Conservation (phyloP, 2,113 vertebrate species). For the Carassius auratus region DNA sequence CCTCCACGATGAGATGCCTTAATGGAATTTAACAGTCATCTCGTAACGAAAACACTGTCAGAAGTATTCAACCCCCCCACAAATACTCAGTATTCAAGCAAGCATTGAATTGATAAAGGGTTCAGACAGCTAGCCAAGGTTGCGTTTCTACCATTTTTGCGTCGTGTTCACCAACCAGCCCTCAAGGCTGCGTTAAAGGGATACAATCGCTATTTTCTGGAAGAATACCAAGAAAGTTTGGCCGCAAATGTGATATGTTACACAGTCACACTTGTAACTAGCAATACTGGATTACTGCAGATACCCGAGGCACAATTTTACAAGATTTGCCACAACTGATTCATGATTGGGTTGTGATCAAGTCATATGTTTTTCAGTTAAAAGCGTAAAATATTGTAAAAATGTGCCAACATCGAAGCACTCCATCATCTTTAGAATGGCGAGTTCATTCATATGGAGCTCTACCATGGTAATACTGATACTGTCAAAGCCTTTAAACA, state of each 20-base stretch:
- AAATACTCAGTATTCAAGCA: conserved; percentile 29
- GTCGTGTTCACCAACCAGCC: conserved; percentile 6
- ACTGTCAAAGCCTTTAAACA: conserved; percentile 42
- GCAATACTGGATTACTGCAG: conserved; percentile 22
- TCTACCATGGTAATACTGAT: conserved; percentile 26
- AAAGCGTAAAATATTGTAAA: not conserved
- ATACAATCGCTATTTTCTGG: conserved; percentile 39
- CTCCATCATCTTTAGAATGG: conserved; percentile 7
- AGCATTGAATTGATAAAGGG: conserved; percentile 24
- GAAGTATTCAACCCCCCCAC: not conserved
- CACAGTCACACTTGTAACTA: not conserved
- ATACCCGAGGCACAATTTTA: conserved; percentile 15
- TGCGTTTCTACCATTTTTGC: conserved; percentile 16
- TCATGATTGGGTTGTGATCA: not conserved
- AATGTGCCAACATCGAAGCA: not conserved
- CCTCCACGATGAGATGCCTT: conserved; percentile 46
- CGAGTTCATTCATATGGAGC: conserved; percentile 7
- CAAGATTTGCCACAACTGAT: conserved; percentile 8
- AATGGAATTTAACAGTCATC: conserved; percentile 41
- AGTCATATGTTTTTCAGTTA: not conserved
- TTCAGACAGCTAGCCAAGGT: conserved; percentile 2
- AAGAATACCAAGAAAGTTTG: conserved; percentile 33
- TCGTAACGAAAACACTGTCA: conserved; percentile 18
- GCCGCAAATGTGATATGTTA: conserved; percentile 20
- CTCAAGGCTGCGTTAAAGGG: conserved; percentile 50